Base-by-base conservation (phyloP, 2,797 vertebrate genomes). In the Gymnodraco acuticeps region DNA sequence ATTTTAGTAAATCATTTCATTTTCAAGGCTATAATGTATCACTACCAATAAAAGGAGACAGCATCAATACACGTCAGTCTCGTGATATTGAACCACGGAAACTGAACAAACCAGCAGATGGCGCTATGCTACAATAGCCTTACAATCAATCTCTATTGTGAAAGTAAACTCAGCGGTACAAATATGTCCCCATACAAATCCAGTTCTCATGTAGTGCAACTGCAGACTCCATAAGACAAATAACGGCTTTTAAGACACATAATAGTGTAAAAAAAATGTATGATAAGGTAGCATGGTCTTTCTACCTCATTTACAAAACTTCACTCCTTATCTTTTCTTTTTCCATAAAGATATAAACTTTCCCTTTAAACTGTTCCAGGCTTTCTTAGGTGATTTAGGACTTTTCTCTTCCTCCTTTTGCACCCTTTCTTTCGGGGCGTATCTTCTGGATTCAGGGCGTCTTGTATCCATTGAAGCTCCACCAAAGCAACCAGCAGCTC, bases 331-430 rank as follows among this genome's bases (percentile, higher is more conserved):
- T 23, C 53, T 27, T 14, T 38, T 38, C 1, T 9, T 46, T 33
- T 56, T 20, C 1, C 19, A 8, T 4, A 0, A 0, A 2, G 0
- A 2, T 33, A 3, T 23, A 0, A 62, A 3, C 9, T 0, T 45
- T 3, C 11, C 5, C 20, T 17, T 48, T 1, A 38, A 9, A 38
- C 33, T 38, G 33, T 9, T 38, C 33, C 33, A 38, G 33, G 33
- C 33, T 38, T 2, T 67, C 17, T 1, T 41, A 48, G 4, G 3
- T 50, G 27, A 41, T 54, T 59, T 14, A 23, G 19, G 0, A 54
- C 10, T 11, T 23, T 45, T 17, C 10, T 20, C 54, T 7, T 50
- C 3, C 4, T 1, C 2, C 0, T 58, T 43, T 14, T 5, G 8
- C 17, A 5, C 0, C 5, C 1, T 71, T 0, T 65, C 43, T 5